Percentiles rank a stretch among this genome's conserved stretches.
Evolutionary conservation across 2,888 invertebrate species (phyloP).

Genomic region (Hemithea aestivaria): DNA sequence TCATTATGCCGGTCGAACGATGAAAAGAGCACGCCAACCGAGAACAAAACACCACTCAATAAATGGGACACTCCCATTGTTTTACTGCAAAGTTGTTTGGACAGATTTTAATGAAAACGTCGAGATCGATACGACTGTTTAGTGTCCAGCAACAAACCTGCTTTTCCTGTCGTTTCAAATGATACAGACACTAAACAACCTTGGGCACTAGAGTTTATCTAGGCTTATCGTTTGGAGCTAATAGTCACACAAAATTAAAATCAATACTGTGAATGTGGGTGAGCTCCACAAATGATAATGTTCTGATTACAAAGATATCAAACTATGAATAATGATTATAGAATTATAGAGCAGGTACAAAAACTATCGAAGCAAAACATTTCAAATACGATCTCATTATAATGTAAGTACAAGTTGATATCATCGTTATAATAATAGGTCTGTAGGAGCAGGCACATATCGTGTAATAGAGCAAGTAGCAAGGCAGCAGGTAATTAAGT

Average conservation of each 20-base stretch:
- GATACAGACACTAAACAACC: conserved; percentile 1
- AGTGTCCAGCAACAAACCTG: background rate
- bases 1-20: conserved; percentile 53
- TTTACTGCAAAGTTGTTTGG: conserved; percentile 26
- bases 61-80: conserved; percentile 55
- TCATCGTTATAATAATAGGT: no score
- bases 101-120: conserved; percentile 17
- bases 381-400: no score
- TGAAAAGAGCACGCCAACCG: conserved; percentile 51
- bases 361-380: no score
- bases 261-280: background rate
- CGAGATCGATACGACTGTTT: conserved; percentile 11
- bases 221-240: conserved; percentile 10
- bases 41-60: conserved; percentile 45
- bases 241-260: conserved; percentile 2
- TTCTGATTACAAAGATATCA: no score
- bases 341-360: no score
- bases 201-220: conserved; percentile 6
- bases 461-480: background rate
- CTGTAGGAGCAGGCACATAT: no score
- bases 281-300: background rate
- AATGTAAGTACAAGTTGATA: no score
- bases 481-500: conserved; percentile 41
- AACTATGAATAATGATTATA: no score
- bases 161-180: background rate